phyloP scores from a whole-genome alignment of 2,797 vertebrate genomes.

The Thripadectes ignobilis region DNA sequence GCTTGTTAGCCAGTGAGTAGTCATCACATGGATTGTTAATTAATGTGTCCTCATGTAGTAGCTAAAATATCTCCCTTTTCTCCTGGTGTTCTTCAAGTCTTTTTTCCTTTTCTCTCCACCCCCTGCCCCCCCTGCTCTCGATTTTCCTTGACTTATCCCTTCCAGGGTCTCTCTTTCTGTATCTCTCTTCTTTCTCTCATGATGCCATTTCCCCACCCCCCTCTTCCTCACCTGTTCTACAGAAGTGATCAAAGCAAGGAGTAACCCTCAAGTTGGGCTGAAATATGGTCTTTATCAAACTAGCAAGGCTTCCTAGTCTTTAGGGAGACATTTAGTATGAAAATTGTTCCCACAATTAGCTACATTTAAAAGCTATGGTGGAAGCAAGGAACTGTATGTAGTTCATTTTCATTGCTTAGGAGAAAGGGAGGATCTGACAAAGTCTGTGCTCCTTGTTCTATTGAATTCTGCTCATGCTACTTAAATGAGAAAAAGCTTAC shows the following conservation, averaged over 20 bases:
- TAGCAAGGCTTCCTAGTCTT: not conserved
- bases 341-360: not conserved
- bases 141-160: not conserved
- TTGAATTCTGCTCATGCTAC: not conserved
- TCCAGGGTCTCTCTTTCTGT: not conserved
- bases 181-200: not conserved
- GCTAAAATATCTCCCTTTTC: not conserved
- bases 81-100: not conserved
- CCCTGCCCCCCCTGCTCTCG: not conserved
- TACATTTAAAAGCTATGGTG: not conserved
- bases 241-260: not conserved
- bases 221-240: not conserved
- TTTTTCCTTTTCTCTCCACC: not conserved
- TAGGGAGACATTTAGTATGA: not conserved
- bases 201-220: not conserved
- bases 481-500: not conserved
- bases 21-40: not conserved
- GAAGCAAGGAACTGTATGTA: not conserved
- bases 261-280: not conserved
- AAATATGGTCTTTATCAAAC: not conserved
- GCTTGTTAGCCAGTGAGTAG: not conserved
- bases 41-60: not conserved
- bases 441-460: not conserved
- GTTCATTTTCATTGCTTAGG: not conserved
- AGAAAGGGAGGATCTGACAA: not conserved